phyloP scores from a whole-genome alignment of 2,797 vertebrate genomes.

The Vultur gryphus region DNA sequence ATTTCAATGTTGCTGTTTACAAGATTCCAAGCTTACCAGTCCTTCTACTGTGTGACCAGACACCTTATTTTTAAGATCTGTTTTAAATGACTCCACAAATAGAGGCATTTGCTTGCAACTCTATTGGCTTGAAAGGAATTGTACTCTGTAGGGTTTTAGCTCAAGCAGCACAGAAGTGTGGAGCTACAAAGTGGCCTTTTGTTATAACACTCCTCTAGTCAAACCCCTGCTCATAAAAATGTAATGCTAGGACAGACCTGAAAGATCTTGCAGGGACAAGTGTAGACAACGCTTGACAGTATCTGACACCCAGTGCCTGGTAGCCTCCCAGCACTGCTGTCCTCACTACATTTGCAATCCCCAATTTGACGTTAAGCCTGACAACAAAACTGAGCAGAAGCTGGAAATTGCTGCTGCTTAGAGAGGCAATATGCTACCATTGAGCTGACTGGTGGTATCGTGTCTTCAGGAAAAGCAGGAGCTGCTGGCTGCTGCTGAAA shows the following conservation, averaged over 20 bases:
- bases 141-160: not conserved
- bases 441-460: not conserved
- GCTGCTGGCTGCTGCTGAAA: not conserved
- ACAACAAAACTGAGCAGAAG: not conserved
- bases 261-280: not conserved
- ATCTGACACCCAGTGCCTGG: not conserved
- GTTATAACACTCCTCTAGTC: not conserved
- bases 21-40: not conserved
- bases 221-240: not conserved
- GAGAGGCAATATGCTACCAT: not conserved
- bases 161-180: not conserved
- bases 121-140: not conserved
- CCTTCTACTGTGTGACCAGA: not conserved
- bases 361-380: not conserved
- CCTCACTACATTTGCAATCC: not conserved
- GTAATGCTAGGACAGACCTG: not conserved
- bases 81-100: not conserved
- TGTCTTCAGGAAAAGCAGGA: not conserved
- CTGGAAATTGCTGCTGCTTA: not conserved
- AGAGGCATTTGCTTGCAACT: not conserved
- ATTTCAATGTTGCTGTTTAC: not conserved
- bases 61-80: not conserved
- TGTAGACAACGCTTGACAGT: accelerated
- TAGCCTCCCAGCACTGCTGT: not conserved
- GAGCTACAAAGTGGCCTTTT: not conserved